Conservation (phyloP, 2,797 vertebrate genomes). For the Pristis pectinata region DNA sequence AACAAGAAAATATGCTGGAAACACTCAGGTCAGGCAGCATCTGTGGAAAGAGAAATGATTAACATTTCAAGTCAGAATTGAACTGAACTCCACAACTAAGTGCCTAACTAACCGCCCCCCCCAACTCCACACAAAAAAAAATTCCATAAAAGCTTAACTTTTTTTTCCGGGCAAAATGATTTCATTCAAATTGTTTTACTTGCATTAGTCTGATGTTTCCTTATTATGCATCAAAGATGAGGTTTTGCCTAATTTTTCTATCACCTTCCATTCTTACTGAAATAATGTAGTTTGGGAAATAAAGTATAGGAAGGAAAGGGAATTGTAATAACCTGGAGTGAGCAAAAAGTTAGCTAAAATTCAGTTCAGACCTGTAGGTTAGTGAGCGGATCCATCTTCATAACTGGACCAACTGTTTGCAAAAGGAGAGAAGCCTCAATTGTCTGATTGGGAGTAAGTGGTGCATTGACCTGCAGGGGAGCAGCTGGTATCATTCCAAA, state of each 20-base stretch:
- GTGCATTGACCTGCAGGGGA: conserved; percentile 83
- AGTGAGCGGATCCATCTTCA: conserved; percentile 98
- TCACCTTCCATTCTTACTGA: background rate
- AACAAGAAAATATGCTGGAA: too few relatives aligned
- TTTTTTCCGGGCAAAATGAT: background rate
- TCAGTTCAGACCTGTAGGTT: conserved; percentile 78
- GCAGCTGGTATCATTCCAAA: conserved; percentile 88
- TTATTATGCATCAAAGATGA: background rate
- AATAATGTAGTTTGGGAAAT: background rate
- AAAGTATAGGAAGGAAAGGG: background rate
- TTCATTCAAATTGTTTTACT: background rate
- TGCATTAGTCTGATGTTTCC: background rate
- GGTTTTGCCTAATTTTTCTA: background rate
- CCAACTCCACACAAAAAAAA: too few relatives aligned
- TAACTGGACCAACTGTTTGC: conserved; percentile 81
- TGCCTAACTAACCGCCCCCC: background rate
- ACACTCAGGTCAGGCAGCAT: too few relatives aligned
- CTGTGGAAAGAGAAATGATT: too few relatives aligned
- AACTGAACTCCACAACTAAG: background rate
- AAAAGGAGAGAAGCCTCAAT: conserved; percentile 85
- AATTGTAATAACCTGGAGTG: background rate
- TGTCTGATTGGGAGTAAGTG: conserved; percentile 84
- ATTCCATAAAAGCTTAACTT: too few relatives aligned
- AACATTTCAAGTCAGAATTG: too few relatives aligned
- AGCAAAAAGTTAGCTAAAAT: background rate